phyloP scores from a whole-genome alignment of 2,797 vertebrate genomes.

The Brachyrhaphis roseni region DNA sequence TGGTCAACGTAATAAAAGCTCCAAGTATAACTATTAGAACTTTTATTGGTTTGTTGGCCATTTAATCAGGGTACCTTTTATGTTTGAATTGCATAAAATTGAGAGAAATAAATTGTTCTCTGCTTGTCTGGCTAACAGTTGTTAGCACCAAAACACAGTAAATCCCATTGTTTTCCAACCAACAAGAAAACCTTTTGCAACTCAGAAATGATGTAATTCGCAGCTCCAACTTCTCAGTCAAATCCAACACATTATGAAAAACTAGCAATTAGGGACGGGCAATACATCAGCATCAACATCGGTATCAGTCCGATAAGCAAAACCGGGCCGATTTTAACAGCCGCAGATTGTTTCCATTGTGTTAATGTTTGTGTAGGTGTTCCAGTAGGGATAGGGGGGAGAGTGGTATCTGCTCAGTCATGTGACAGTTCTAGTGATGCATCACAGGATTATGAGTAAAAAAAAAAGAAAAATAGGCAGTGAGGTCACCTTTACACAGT shows the following conservation, averaged over 20 bases:
- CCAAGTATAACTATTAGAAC: not conserved
- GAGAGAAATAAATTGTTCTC: not conserved
- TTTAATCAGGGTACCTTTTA: not conserved
- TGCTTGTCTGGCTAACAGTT: not conserved
- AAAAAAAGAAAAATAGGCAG: no score
- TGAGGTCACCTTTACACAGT: no score
- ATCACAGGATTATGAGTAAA: no score
- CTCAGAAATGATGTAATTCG: not conserved
- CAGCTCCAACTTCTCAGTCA: not conserved
- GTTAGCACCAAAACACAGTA: not conserved
- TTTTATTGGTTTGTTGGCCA: not conserved
- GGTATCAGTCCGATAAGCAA: no score
- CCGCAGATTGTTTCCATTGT: no score
- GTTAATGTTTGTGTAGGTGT: no score
- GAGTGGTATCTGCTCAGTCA: no score
- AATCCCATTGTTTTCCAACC: not conserved
- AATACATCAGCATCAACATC: no score
- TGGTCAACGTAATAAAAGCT: not conserved
- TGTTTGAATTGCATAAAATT: not conserved
- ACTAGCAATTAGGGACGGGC: not conserved
- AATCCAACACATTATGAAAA: not conserved
- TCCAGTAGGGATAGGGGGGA: no score
- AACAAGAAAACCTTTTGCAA: not conserved
- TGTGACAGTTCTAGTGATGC: no score
- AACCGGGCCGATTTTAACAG: no score